These are phyloP conservation scores for Drosophila kanekoi DNA, from an alignment of 2,888 invertebrate genomes.

Conservation along the genomic window DNA sequence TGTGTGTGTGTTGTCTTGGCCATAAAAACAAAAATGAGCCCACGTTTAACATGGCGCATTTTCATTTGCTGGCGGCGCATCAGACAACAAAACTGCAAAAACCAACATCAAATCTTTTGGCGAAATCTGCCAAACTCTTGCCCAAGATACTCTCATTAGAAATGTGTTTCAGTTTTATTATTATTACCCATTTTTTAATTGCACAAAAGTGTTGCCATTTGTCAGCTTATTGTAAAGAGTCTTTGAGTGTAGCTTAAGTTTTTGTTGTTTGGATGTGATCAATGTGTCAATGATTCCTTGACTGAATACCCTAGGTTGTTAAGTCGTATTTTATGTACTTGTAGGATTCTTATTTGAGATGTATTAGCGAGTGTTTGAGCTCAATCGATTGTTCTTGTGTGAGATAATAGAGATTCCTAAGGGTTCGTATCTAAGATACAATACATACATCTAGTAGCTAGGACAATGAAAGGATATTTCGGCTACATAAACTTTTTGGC, in stretches of 20 bases:
- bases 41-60: conserved; percentile 77
- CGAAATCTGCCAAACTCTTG: conserved; percentile 33
- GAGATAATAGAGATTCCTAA: background rate
- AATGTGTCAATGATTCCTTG: background rate
- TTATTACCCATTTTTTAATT: conserved; percentile 26
- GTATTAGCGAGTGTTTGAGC: background rate
- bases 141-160: conserved; percentile 24
- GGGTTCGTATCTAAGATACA: too few relatives aligned
- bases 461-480: too few relatives aligned
- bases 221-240: background rate
- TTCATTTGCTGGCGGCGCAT: conserved; percentile 65
- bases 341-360: too few relatives aligned
- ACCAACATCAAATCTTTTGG: conserved; percentile 35
- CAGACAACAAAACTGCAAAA: conserved; percentile 50
- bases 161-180: conserved; percentile 34
- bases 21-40: conserved; percentile 78
- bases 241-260: background rate
- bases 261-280: background rate
- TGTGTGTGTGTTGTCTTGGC: conserved; percentile 55
- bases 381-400: background rate
- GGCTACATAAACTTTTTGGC: too few relatives aligned
- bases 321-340: too few relatives aligned
- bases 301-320: background rate
- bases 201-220: conserved; percentile 20
- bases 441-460: too few relatives aligned